Evolutionary conservation across 2,797 vertebrate species (phyloP).

Genomic region (Thaleichthys pacificus): DNA sequence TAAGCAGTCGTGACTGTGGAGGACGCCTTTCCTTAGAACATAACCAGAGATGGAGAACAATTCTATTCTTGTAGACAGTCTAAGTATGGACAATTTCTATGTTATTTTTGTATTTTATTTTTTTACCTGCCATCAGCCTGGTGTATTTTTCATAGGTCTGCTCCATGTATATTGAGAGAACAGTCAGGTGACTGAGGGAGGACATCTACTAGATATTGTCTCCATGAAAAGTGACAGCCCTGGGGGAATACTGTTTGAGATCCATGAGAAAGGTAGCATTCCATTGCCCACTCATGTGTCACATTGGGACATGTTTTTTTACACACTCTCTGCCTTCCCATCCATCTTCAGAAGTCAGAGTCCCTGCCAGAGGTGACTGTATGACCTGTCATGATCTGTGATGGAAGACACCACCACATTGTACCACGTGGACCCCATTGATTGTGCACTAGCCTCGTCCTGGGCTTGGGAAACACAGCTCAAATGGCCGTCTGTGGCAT

Average conservation of each 20-base stretch:
- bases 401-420: neutral
- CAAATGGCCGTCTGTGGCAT: neutral
- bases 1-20: neutral
- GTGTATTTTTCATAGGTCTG: neutral
- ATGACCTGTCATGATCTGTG: neutral
- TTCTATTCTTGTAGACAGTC: neutral
- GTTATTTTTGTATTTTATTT: neutral
- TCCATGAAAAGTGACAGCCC: neutral
- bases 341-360: neutral
- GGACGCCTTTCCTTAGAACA: neutral
- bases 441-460: neutral
- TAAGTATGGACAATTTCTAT: neutral
- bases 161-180: neutral
- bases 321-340: neutral
- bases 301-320: neutral
- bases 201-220: neutral
- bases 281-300: neutral
- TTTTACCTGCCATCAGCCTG: neutral
- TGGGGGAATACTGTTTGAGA: neutral
- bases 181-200: neutral
- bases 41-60: neutral
- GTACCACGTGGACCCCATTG: neutral
- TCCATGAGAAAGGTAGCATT: neutral
- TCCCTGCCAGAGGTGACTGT: neutral
- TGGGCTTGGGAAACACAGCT: neutral